A percentile compares a stretch with the other conserved stretches of the same genome.
phyloP scores from a whole-genome alignment of 2,888 invertebrate genomes.

The Drosophila subsilvestris region DNA sequence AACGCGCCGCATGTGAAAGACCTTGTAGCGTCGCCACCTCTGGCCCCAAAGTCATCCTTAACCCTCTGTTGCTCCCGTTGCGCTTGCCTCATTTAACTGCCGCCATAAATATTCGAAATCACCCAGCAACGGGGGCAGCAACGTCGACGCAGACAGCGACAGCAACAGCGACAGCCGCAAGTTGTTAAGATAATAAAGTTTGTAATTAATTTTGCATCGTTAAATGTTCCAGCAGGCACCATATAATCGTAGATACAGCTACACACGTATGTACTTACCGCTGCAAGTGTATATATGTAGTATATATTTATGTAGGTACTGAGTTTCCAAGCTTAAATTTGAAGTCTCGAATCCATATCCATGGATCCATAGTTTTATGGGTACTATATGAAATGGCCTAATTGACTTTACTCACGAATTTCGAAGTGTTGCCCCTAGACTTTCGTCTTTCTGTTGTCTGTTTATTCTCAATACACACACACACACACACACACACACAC shows the following conservation, averaged over 20 bases:
- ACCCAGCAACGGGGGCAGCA: slow-evolving; percentile 60
- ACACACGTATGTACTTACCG: neutral
- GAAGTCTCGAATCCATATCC: slow-evolving; percentile 19
- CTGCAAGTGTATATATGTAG: neutral
- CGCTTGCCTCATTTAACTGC: slow-evolving; percentile 73
- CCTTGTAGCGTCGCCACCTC: slow-evolving; percentile 1
- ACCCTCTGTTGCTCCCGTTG: slow-evolving; percentile 48
- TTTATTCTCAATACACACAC: slow-evolving; percentile 23
- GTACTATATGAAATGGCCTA: slow-evolving; percentile 35
- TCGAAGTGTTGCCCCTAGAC: slow-evolving; percentile 15
- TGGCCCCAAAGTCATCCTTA: slow-evolving; percentile 10
- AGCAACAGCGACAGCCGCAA: slow-evolving; percentile 45
- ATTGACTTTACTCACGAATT: slow-evolving; percentile 74
- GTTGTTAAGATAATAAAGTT: slow-evolving; percentile 80
- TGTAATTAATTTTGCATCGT: slow-evolving; percentile 79
- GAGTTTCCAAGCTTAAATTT: slow-evolving; percentile 42
- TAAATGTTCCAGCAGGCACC: slow-evolving; percentile 46
- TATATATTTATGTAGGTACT: slow-evolving; percentile 16
- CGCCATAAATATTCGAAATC: slow-evolving; percentile 79
- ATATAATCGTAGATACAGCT: neutral
- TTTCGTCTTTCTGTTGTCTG: neutral
- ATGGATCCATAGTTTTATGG: slow-evolving; percentile 42
- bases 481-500: neutral
- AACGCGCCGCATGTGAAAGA: slow-evolving; percentile 3
- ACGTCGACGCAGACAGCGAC: slow-evolving; percentile 41